These are phyloP conservation scores for Cyclura pinguis DNA, from an alignment of 2,797 vertebrate species.

Conservation along the genomic window DNA sequence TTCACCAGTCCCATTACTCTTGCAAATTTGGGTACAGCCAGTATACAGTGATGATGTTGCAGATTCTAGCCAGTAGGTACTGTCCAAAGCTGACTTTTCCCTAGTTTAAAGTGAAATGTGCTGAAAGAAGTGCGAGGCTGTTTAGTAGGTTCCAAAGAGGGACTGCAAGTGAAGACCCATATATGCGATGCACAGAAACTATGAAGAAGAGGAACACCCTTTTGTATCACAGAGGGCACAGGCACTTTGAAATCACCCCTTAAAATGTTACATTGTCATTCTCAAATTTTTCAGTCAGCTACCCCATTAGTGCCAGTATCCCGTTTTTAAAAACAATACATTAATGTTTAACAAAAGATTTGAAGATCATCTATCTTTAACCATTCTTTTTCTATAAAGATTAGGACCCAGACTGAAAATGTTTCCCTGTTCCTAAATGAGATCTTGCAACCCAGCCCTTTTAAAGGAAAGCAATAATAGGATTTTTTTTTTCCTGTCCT, in stretches of 20 bases:
- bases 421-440: background rate
- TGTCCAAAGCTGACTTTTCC: background rate
- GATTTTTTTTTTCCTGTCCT: slow-evolving; percentile 4
- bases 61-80: background rate
- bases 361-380: background rate
- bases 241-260: too few relatives aligned
- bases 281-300: background rate
- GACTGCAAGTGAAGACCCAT: background rate
- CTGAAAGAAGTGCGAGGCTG: background rate
- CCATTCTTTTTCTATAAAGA: background rate
- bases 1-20: background rate
- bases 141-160: too few relatives aligned
- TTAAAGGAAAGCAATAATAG: slow-evolving; percentile 22
- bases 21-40: background rate
- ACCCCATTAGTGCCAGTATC: background rate
- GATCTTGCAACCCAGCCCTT: background rate
- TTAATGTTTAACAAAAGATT: background rate
- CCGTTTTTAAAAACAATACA: background rate
- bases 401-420: background rate
- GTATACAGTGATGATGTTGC: background rate
- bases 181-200: too few relatives aligned
- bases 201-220: too few relatives aligned
- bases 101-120: background rate
- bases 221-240: too few relatives aligned
- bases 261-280: background rate